These are phyloP conservation scores for Oxyura jamaicensis DNA, from an alignment of 2,113 vertebrate species.

Conservation along the genomic window DNA sequence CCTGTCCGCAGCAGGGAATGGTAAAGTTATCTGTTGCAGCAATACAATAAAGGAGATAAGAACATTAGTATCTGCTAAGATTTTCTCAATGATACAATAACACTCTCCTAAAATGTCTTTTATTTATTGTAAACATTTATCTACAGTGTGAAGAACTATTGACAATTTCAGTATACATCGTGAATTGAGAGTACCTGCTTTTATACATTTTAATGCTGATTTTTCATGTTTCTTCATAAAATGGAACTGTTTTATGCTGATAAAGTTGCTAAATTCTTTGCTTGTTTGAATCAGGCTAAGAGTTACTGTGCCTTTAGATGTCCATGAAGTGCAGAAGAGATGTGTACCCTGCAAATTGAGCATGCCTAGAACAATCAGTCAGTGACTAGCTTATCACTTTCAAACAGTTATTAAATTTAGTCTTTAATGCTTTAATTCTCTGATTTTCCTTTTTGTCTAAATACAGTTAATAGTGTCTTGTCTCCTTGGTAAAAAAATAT, in stretches of 20 bases:
- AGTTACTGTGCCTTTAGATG: background rate
- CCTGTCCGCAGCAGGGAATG: background rate
- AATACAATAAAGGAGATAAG: conserved; percentile 6
- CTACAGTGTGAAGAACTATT: background rate
- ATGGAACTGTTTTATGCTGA: background rate
- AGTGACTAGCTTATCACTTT: background rate
- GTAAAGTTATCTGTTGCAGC: conserved; percentile 19
- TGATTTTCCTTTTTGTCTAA: background rate
- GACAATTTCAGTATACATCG: background rate
- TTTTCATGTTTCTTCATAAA: conserved; percentile 11
- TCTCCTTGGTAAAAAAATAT: background rate
- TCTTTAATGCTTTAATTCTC: conserved; percentile 5
- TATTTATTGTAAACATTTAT: conserved; percentile 31
- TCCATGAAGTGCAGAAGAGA: background rate
- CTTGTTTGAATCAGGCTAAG: background rate
- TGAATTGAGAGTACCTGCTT: background rate
- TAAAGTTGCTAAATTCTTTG: background rate
- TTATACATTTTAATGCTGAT: background rate
- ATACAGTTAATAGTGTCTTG: background rate
- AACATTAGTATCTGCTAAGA: conserved; percentile 20
- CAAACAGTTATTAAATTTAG: background rate
- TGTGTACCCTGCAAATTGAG: background rate
- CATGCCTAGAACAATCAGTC: background rate
- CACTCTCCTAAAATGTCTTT: background rate
- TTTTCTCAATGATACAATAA: conserved; percentile 35